phyloP scores from a whole-genome alignment of 2,797 vertebrate species.

The Phoebastria nigripes region DNA sequence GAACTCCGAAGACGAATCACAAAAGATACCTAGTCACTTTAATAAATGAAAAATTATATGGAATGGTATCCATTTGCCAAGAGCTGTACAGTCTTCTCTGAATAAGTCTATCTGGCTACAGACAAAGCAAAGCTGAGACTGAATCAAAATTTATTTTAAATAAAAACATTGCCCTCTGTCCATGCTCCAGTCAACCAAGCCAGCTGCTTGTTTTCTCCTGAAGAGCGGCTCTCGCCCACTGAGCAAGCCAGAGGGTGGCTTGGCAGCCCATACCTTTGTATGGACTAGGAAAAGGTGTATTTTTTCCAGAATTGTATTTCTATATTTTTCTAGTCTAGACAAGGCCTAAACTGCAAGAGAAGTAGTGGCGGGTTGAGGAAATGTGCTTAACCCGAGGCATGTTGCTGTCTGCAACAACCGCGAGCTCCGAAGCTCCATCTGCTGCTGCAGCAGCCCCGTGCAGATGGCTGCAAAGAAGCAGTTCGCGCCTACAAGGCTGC shows the following conservation, averaged over 20 bases:
- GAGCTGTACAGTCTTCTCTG: background rate
- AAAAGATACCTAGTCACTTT: background rate
- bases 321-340: background rate
- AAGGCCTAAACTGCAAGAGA: background rate
- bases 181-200: background rate
- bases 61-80: background rate
- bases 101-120: background rate
- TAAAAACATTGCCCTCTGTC: background rate
- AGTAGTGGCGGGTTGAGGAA: background rate
- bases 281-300: background rate
- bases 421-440: fast-evolving
- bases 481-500: fast-evolving
- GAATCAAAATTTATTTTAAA: background rate
- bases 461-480: background rate
- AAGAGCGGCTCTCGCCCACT: background rate
- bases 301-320: background rate
- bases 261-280: background rate
- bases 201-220: background rate
- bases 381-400: fast-evolving
- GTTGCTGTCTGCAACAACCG: fast-evolving
- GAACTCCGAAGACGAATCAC: background rate
- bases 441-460: background rate
- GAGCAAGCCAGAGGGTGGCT: background rate
- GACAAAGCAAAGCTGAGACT: background rate
- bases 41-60: background rate